These are phyloP conservation scores for Pterocles orientalis DNA, from an alignment of 2,113 vertebrate genomes.

Conservation along the genomic window DNA sequence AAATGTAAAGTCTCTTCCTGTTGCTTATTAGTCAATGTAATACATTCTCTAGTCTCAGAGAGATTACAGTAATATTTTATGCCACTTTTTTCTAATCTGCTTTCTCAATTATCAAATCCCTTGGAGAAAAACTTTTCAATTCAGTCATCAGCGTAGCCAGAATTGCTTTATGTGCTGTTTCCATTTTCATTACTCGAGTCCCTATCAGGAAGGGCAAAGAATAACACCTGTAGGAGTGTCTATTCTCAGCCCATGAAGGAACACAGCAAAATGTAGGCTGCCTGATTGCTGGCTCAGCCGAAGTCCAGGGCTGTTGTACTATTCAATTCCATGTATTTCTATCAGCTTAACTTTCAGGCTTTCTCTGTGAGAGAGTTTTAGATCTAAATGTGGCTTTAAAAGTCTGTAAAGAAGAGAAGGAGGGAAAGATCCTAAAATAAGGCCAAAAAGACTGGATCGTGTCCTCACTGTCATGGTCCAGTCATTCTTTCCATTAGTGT, in stretches of 20 bases:
- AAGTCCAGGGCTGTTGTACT: not conserved
- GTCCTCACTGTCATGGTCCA: not conserved
- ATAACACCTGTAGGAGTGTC: not conserved
- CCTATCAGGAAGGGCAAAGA: not conserved
- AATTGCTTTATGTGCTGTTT: conserved; percentile 6
- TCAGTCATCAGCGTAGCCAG: conserved; percentile 11
- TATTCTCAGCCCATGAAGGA: not conserved
- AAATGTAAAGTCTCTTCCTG: conserved; percentile 45
- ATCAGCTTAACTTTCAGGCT: not conserved
- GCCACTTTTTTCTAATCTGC: conserved; percentile 47
- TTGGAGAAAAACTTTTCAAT: conserved; percentile 44
- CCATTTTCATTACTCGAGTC: conserved; percentile 9
- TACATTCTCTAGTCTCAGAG: conserved; percentile 54
- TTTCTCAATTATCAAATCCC: conserved; percentile 61
- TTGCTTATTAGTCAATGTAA: conserved; percentile 37
- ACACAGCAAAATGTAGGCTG: not conserved
- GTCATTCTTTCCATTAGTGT: not conserved
- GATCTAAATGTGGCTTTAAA: not conserved
- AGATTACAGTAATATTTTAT: conserved; percentile 60
- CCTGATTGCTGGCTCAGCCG: rapidly evolving
- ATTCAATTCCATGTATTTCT: not conserved
- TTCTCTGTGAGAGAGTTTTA: not conserved
- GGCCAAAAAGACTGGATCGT: not conserved
- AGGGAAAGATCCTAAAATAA: not conserved
- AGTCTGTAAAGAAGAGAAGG: not conserved